A percentile compares a stretch with the other conserved stretches of the same genome.
phyloP scores from a whole-genome alignment of 2,797 vertebrate species.

The Merluccius polli region DNA sequence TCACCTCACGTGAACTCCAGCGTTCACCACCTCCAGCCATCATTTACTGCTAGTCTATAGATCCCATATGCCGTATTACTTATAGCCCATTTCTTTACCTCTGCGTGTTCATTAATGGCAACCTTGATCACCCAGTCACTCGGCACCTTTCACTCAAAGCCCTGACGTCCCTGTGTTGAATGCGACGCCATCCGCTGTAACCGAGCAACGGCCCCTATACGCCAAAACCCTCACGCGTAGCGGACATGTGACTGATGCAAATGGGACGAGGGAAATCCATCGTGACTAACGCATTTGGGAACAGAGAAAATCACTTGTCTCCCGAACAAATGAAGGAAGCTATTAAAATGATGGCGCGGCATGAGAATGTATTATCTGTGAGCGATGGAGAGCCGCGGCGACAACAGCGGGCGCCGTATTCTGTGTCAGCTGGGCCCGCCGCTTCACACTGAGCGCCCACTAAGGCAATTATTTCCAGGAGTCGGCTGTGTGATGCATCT shows the following conservation, averaged over 20 bases:
- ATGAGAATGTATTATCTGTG: slow-evolving; percentile 61
- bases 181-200: background rate
- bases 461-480: slow-evolving; percentile 46
- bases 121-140: background rate
- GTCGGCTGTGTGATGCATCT: slow-evolving; percentile 47
- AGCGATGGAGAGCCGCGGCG: slow-evolving; percentile 45
- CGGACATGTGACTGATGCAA: slow-evolving; percentile 60
- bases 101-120: background rate
- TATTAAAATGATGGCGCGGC: slow-evolving; percentile 66
- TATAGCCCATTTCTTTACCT: background rate
- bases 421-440: slow-evolving; percentile 34
- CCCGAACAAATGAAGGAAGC: slow-evolving; percentile 65
- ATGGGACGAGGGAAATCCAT: slow-evolving; percentile 65
- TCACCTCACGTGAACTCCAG: background rate
- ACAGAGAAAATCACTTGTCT: slow-evolving; percentile 70
- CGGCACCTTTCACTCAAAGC: background rate
- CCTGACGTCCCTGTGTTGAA: background rate
- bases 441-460: slow-evolving; percentile 27
- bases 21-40: background rate
- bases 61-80: background rate
- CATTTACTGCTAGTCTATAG: background rate
- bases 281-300: slow-evolving; percentile 66
- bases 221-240: background rate
- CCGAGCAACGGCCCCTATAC: background rate
- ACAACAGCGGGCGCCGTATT: slow-evolving; percentile 35